Conservation (phyloP, 1,140 invertebrate species). For the Cherax destructor region DNA sequence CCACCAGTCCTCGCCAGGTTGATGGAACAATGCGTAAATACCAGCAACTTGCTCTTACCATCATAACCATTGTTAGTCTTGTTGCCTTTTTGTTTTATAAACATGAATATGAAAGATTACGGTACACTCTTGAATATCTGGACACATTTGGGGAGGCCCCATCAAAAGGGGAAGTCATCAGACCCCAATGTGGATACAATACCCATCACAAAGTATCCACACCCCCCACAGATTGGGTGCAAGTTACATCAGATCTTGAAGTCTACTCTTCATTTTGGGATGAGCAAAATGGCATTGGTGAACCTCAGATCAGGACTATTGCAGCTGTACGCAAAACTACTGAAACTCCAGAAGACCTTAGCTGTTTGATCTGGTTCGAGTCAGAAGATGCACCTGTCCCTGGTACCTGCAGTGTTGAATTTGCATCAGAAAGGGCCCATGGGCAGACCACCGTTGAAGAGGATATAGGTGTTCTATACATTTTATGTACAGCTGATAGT, state of each 20-base stretch:
- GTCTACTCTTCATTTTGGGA: constrained; percentile 70
- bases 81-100: constrained; percentile 71
- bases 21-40: constrained; percentile 68
- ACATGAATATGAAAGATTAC: constrained; percentile 69
- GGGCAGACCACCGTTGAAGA: constrained; percentile 36
- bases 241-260: constrained; percentile 59
- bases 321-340: constrained; percentile 47
- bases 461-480: constrained; percentile 54
- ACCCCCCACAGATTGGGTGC: constrained; percentile 62
- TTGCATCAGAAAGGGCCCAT: constrained; percentile 48
- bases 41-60: constrained; percentile 69
- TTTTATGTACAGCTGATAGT: constrained; percentile 49
- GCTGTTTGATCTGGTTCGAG: constrained; percentile 64
- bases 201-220: constrained; percentile 45
- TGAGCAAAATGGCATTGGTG: constrained; percentile 58
- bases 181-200: constrained; percentile 50
- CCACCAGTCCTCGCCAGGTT: neutral
- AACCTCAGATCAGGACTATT: constrained; percentile 56
- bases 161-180: constrained; percentile 12
- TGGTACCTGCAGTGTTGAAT: constrained; percentile 62
- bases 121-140: constrained; percentile 70
- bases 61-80: constrained; percentile 63
- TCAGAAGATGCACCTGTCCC: constrained; percentile 37
- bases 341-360: constrained; percentile 36
- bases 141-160: constrained; percentile 67